Percentiles rank a stretch among this genome's conserved stretches.
Evolutionary conservation across 2,797 vertebrate genomes (phyloP).

Genomic region (Microctenopoma lineatum): DNA sequence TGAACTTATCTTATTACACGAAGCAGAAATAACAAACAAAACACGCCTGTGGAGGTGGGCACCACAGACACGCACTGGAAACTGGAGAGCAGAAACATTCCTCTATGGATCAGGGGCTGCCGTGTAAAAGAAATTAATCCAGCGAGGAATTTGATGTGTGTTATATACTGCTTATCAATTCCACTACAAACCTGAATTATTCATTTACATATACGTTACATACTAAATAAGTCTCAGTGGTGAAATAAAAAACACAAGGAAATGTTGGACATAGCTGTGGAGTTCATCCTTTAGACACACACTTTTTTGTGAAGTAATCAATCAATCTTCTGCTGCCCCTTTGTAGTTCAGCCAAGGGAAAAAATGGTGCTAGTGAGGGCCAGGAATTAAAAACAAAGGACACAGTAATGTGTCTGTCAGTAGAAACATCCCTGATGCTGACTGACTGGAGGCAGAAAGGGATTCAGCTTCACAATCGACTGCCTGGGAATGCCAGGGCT

Average conservation of each 20-base stretch:
- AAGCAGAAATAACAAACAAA: conserved; percentile 61
- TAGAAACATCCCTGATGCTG: conserved; percentile 62
- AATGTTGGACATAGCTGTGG: conserved; percentile 1
- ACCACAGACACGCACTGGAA: conserved; percentile 18
- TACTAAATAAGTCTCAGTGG: conserved; percentile 31
- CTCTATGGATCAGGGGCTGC: conserved; percentile 28
- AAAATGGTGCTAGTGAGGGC: conserved; percentile 21
- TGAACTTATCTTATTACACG: conserved; percentile 51
- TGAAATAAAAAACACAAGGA: conserved; percentile 14
- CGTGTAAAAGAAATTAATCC: conserved; percentile 24
- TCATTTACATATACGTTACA: conserved; percentile 35
- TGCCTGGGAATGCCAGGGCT: conserved; percentile 61
- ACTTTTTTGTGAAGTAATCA: conserved; percentile 29
- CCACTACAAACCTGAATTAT: conserved; percentile 44
- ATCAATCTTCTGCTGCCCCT: conserved; percentile 35
- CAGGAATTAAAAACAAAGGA: conserved; percentile 67
- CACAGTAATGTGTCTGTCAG: conserved; percentile 63
- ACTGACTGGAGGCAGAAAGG: conserved; percentile 69
- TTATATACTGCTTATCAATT: conserved; percentile 17
- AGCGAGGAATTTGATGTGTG: conserved; percentile 30
- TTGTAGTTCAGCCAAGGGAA: conserved; percentile 26
- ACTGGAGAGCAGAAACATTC: conserved; percentile 27
- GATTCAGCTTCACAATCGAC: conserved; percentile 70
- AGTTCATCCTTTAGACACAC: conserved; percentile 34
- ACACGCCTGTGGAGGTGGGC: conserved; percentile 11